Percentiles rank a stretch among this genome's conserved stretches.
Conservation (phyloP, 2,113 vertebrate species). For the Capra hircus region DNA sequence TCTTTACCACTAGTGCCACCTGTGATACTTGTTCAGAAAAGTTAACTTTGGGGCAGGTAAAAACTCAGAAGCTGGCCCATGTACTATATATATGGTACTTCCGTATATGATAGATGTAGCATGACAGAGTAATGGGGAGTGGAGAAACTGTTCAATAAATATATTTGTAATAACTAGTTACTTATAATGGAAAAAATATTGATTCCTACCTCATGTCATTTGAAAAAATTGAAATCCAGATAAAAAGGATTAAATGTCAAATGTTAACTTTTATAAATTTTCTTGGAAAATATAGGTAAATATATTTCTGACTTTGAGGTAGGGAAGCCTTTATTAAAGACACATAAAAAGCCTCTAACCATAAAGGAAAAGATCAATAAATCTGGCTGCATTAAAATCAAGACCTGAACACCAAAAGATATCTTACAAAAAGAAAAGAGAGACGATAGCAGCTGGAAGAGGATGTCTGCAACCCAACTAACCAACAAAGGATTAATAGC, state of each 20-base stretch:
- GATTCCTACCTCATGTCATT: neutral
- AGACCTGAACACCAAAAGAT: neutral
- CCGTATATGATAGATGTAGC: neutral
- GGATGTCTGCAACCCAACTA: neutral
- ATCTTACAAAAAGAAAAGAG: neutral
- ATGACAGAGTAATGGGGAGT: neutral
- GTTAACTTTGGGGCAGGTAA: neutral
- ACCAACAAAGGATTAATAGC: neutral
- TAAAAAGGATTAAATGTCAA: neutral
- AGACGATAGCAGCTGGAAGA: neutral
- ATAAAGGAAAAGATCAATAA: neutral
- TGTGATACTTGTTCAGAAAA: constrained; percentile 19
- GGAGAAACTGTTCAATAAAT: neutral
- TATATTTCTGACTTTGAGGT: neutral
- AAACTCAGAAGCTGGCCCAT: neutral
- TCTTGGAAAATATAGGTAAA: neutral
- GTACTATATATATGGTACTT: neutral
- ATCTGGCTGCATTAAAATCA: neutral
- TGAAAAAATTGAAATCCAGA: neutral
- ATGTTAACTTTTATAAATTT: neutral
- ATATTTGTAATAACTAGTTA: neutral
- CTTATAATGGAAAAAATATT: neutral
- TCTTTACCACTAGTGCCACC: neutral
- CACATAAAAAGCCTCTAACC: neutral
- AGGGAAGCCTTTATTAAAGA: constrained; percentile 6